phyloP scores from a whole-genome alignment of 2,113 vertebrate species.

The Monopterus albus region DNA sequence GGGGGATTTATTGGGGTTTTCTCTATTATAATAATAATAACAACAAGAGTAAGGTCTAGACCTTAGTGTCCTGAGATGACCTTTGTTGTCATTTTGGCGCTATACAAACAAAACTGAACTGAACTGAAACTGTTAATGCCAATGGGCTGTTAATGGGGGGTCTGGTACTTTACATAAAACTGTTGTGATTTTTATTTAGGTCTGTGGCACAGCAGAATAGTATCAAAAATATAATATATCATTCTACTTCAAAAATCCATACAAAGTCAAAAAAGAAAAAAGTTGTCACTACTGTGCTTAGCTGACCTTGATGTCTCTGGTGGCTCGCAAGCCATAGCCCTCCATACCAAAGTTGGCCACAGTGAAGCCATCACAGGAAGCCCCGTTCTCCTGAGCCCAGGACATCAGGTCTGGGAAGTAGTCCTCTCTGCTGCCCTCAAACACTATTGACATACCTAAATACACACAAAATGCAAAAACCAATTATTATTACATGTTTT shows the following conservation, averaged over 20 bases:
- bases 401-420: constrained; percentile 91
- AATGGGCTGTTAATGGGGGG: too few species aligned
- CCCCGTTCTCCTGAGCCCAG: constrained; percentile 91
- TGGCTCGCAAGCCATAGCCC: constrained; percentile 93
- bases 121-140: too few species aligned
- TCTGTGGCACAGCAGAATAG: too few species aligned
- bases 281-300: neutral
- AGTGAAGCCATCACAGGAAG: constrained; percentile 91
- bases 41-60: too few species aligned
- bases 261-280: neutral
- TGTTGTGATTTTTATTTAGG: too few species aligned
- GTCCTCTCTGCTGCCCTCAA: constrained; percentile 94
- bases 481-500: neutral
- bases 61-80: too few species aligned
- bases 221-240: too few species aligned
- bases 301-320: constrained; percentile 91
- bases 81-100: too few species aligned
- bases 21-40: too few species aligned
- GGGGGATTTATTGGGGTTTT: too few species aligned
- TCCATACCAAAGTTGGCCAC: constrained; percentile 90
- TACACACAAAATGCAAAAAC: neutral
- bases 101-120: too few species aligned
- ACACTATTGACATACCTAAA: constrained; percentile 90
- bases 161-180: too few species aligned
- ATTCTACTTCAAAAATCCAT: neutral